Base-by-base conservation (phyloP, 2,888 invertebrate genomes). In the Caenorhabditis sp. region DNA sequence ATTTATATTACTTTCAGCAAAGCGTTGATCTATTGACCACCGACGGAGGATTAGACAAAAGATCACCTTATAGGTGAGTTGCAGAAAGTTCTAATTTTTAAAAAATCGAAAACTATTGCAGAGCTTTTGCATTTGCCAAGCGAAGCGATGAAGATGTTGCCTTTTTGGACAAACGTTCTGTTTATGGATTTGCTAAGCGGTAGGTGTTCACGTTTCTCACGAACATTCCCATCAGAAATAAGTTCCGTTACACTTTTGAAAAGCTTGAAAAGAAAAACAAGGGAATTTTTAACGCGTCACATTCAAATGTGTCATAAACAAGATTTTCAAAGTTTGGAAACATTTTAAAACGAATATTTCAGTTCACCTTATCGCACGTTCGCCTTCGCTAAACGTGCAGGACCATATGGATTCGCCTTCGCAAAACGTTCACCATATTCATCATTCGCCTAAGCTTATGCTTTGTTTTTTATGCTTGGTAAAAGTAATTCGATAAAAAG, bases 321-420 rank as follows among this genome's bases (percentile, higher is more conserved):
- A 36, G 12, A 8, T 36, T 36, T 36, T 12, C 50, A 54, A 54
- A 62, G 19, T 14, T n/a, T 14, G 23, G 49, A 59, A 59, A 24
- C 27, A 60, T 26, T 17, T n/a, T 23, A 2, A 62, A 21, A 24
- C n/a, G n/a, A n/a, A n/a, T n/a, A 43, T 31, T 31, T 31, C 67
- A 75, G 76, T 64, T 67, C 67, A 27, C 76, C 72, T 21, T 79
- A 79, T 73, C 62, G 77, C 50, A 58, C 64, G 37, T 79, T 79
- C 61, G 79, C 79, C 17, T 79, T 79, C 67, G 79, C 79, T 58
- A 79, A 79, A 62, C 76, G 79, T 37, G 76, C 75, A 31, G 59
- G 65, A n/a, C 79, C 79, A 49, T 79, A 79, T 62, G 79, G 79
- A 57, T 79, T 79, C 65, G 79, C 79, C 26, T 79, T 79, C 61